A percentile compares a stretch with the other conserved stretches of the same genome.
Conservation (phyloP, 2,888 invertebrate genomes). For the Eupsilia transversa region DNA sequence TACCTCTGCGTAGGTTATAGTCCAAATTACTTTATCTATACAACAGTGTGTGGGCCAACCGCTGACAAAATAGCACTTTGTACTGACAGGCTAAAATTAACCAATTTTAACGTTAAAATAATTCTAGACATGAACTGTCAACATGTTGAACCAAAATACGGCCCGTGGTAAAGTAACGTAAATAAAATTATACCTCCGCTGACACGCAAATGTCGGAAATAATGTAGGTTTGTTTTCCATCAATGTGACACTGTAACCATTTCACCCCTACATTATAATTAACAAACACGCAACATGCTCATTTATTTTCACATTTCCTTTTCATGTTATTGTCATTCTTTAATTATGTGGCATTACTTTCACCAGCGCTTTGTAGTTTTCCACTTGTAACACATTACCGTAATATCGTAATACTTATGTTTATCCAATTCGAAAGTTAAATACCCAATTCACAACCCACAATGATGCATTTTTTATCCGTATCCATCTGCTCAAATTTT, state of each 20-base stretch:
- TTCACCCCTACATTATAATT: constrained; percentile 45
- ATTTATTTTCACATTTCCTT: constrained; percentile 35
- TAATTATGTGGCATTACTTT: constrained; percentile 26
- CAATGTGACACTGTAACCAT: constrained; percentile 18
- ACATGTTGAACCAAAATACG: constrained; percentile 29
- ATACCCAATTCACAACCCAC: not conserved
- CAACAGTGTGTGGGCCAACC: not conserved
- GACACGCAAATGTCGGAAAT: constrained; percentile 28
- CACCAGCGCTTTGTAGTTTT: constrained; percentile 17
- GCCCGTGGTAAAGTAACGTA: not conserved
- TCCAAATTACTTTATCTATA: constrained; percentile 9
- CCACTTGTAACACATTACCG: not conserved
- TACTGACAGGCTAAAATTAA: constrained; percentile 6
- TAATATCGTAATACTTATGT: not conserved
- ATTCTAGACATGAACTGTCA: constrained; percentile 30
- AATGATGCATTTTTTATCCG: not conserved
- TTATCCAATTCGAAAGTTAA: not conserved
- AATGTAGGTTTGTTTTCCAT: constrained; percentile 30
- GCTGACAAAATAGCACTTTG: constrained; percentile 24
- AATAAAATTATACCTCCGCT: constrained; percentile 29
- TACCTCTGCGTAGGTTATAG: constrained; percentile 20
- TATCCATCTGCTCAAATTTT: not conserved
- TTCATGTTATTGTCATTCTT: constrained; percentile 37
- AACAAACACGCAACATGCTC: constrained; percentile 50
- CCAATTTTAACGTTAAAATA: constrained; percentile 24